These are phyloP conservation scores for Pithys albifrons DNA, from an alignment of 2,113 vertebrate genomes.

Conservation along the genomic window DNA sequence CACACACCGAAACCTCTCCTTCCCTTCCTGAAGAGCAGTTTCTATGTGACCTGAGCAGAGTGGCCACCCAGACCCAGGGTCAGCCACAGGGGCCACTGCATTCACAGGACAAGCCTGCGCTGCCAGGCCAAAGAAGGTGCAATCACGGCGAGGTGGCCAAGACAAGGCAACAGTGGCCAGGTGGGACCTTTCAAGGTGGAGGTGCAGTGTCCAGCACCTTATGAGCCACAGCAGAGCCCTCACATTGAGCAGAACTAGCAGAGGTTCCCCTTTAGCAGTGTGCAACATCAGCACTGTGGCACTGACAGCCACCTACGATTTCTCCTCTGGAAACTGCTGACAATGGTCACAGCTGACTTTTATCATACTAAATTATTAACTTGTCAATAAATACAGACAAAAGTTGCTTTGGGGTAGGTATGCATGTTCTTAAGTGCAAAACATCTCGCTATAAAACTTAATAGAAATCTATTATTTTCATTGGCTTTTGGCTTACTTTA, in stretches of 20 bases:
- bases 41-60: background rate
- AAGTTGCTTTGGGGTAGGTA: background rate
- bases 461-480: constrained; percentile 34
- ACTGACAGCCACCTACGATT: background rate
- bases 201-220: background rate
- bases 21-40: background rate
- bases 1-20: background rate
- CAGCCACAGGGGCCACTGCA: fast-evolving
- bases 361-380: constrained; percentile 45
- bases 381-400: background rate
- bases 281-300: background rate
- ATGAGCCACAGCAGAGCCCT: background rate
- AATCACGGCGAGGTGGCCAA: fast-evolving
- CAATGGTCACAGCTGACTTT: background rate
- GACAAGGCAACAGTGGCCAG: background rate
- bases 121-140: background rate
- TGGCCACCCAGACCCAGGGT: background rate
- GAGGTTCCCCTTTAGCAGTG: background rate
- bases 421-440: background rate
- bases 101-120: fast-evolving
- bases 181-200: background rate
- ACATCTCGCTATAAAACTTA: background rate
- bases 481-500: constrained; percentile 19
- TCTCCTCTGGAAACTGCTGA: background rate
- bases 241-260: background rate